Percentiles rank a stretch among this genome's conserved stretches.
These are phyloP conservation scores for Erinaceus europaeus DNA, from an alignment of 2,113 vertebrate species.

Conservation along the genomic window DNA sequence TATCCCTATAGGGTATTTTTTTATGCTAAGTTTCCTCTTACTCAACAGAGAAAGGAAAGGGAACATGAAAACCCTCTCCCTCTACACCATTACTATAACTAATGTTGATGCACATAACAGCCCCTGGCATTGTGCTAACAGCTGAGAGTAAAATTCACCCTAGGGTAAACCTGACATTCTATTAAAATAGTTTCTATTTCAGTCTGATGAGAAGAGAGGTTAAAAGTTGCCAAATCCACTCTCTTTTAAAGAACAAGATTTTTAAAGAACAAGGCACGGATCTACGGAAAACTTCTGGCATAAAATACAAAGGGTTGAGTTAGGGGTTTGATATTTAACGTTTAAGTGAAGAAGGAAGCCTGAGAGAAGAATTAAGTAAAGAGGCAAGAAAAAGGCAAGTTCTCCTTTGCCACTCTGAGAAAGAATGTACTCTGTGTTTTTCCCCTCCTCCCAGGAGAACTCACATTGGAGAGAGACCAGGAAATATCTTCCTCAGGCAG, in stretches of 20 bases:
- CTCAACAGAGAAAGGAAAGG: not conserved
- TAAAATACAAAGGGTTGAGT: not conserved
- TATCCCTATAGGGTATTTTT: too few species aligned
- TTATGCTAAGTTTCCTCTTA: not conserved
- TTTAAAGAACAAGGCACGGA: not conserved
- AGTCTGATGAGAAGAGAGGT: not conserved
- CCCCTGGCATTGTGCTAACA: not conserved
- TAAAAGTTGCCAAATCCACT: not conserved
- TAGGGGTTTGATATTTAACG: too few species aligned
- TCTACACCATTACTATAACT: fast-evolving
- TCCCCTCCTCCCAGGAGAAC: constrained; percentile 57
- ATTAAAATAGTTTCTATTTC: not conserved
- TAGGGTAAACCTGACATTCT: not conserved
- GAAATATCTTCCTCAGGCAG: constrained; percentile 93
- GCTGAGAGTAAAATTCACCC: not conserved
- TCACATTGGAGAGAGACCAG: constrained; percentile 92
- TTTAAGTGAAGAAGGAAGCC: not conserved
- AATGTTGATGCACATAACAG: too few species aligned
- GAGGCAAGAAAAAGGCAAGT: not conserved
- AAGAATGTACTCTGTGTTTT: fast-evolving
- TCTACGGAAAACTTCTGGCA: not conserved
- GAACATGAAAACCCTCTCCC: not conserved
- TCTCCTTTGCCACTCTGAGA: not conserved
- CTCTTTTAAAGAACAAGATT: not conserved
- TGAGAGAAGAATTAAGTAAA: not conserved